Evolutionary conservation across 92 coral and sea anemone species (phyloP).

Genomic region (Phymanthus crucifer): DNA sequence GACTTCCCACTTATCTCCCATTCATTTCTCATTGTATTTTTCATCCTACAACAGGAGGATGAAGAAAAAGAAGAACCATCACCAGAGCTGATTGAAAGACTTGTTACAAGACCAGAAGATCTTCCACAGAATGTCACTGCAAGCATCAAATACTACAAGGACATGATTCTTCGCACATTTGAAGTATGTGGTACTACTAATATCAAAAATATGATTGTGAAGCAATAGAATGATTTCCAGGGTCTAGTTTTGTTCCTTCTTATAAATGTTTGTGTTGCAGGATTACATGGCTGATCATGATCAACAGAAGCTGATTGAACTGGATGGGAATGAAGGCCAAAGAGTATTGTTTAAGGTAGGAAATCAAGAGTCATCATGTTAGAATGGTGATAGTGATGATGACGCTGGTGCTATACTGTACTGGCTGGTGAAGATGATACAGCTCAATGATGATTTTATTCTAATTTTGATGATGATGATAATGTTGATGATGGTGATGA

Average conservation of each 20-base stretch:
- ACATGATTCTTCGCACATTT: conserved; percentile 84
- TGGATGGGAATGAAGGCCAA: conserved; percentile 86
- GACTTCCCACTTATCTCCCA: conserved; percentile 6
- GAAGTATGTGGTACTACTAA: conserved; percentile 82
- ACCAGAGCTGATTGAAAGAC: conserved; percentile 77
- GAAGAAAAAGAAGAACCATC: conserved; percentile 89
- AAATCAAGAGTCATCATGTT: neutral
- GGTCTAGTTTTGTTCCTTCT: neutral
- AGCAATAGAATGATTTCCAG: too few relatives aligned
- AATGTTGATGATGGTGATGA: neutral
- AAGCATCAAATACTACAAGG: conserved; percentile 76
- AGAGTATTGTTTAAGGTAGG: conserved; percentile 86
- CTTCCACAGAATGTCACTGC: conserved; percentile 83
- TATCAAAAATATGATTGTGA: neutral
- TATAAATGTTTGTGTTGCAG: conserved; percentile 23
- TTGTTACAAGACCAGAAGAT: conserved; percentile 91
- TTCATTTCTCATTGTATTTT: neutral
- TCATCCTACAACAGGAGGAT: conserved; percentile 49
- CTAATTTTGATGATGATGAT: neutral
- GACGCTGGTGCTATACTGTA: neutral
- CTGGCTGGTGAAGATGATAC: too few relatives aligned
- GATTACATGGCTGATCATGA: conserved; percentile 96
- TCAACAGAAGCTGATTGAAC: conserved; percentile 86
- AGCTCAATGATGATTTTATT: too few relatives aligned
- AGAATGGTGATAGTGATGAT: neutral